Conservation (phyloP, 1,140 invertebrate genomes). For the Drosophila serrata region DNA sequence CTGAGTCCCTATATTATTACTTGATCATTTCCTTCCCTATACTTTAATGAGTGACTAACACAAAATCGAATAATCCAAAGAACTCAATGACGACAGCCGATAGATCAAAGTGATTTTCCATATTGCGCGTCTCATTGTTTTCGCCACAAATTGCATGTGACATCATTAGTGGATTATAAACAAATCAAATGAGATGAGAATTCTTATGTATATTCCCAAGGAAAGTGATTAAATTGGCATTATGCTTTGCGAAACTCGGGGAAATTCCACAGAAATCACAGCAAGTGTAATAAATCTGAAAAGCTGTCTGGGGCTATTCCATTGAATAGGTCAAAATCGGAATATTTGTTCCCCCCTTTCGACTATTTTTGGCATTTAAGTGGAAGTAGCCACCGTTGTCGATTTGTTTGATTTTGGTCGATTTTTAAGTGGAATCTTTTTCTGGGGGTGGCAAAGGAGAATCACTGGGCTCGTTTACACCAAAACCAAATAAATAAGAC, state of each 20-base stretch:
- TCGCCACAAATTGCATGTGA: constrained; percentile 27
- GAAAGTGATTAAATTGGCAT: constrained; percentile 19
- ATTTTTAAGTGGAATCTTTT: constrained; percentile 61
- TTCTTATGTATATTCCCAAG: constrained; percentile 1
- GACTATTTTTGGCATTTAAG: constrained; percentile 62
- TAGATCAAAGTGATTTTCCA: constrained; percentile 39
- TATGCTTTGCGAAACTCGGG: constrained; percentile 20
- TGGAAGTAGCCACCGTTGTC: constrained; percentile 31
- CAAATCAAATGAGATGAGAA: constrained; percentile 14
- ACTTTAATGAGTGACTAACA: constrained; percentile 17
- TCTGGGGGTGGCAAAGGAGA: constrained; percentile 9
- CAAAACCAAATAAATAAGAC: constrained; percentile 51
- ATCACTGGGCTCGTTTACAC: constrained; percentile 42
- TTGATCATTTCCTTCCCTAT: neutral
- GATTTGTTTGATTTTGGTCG: constrained; percentile 24
- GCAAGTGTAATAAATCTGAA: constrained; percentile 39
- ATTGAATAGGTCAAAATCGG: constrained; percentile 28
- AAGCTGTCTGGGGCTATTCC: constrained; percentile 46
- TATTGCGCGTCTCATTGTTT: constrained; percentile 27
- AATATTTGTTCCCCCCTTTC: constrained; percentile 5
- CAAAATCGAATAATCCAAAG: neutral
- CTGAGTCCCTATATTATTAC: neutral
- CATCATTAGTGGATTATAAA: constrained; percentile 31
- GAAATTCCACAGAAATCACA: constrained; percentile 47
- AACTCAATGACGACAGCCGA: constrained; percentile 15